phyloP scores from a whole-genome alignment of 2,888 invertebrate genomes.

The Drosophila algonquin region DNA sequence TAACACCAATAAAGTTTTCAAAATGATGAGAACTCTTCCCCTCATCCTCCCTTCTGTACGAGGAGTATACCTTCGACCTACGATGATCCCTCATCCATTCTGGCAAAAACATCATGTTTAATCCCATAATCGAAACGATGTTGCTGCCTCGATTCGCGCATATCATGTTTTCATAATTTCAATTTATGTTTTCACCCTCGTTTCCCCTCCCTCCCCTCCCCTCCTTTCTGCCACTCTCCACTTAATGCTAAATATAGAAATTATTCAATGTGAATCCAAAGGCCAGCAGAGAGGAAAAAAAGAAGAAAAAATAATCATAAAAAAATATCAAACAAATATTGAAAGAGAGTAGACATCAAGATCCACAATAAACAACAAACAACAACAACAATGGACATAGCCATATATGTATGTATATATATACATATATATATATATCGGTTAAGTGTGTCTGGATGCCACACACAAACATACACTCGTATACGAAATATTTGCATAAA shows the following conservation, averaged over 20 bases:
- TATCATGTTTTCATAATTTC: constrained; percentile 44
- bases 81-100: neutral
- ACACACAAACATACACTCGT: constrained; percentile 52
- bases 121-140: constrained; percentile 29
- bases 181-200: constrained; percentile 33
- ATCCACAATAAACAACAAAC: constrained; percentile 5
- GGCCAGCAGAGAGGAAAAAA: constrained; percentile 35
- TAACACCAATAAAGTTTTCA: too few relatives aligned
- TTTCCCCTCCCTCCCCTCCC: constrained; percentile 22
- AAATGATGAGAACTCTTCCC: too few relatives aligned
- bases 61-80: too few relatives aligned
- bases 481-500: constrained; percentile 41
- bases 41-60: neutral
- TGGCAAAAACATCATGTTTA: neutral
- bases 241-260: constrained; percentile 74
- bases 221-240: constrained; percentile 24
- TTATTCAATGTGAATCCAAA: constrained; percentile 67
- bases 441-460: constrained; percentile 51
- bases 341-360: constrained; percentile 48
- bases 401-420: too few relatives aligned
- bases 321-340: constrained; percentile 33
- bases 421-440: constrained; percentile 20
- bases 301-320: constrained; percentile 27
- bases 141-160: constrained; percentile 21
- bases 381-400: constrained; percentile 12